Base-by-base conservation (phyloP, 2,888 invertebrate genomes). In the Cephus pygmeus region DNA sequence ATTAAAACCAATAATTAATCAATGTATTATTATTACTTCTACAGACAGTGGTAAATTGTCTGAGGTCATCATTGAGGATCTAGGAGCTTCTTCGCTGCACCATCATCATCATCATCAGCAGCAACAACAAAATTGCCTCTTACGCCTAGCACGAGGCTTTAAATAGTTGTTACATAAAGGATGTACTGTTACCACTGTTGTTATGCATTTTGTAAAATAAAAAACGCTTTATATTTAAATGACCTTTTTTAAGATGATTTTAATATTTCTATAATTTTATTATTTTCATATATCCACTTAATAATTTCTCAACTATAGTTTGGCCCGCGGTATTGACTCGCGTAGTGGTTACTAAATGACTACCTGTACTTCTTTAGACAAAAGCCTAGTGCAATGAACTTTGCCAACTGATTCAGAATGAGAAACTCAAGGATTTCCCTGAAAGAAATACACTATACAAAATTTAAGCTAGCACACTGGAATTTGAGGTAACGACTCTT, bases 131-230 rank as follows among this genome's bases (percentile, higher is more conserved):
- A 56, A 23, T 56, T 56, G 56, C 2, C 56, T 56, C 56, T 56
- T 23, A 56, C 23, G 15, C 9, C 56, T 56, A 56, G 23, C 23
- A 56, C 23, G 56, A 56, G 23, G 15, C 9, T 56, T 56, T 56
- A 56, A 0, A 56, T 56, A 56, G 56, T 23, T 56, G 9, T 23
- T 56, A 56, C 56, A 9, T 15, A 9, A 23, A 56, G 56, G 9
- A 56, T 56, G 23, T 56, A 56, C 23, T 56, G 56, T 56, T 56
- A 56, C 56, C 69, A 69, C 15, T 31, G 36, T 69, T 75, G 75
- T 69, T 75, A 75, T 75, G 1, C 12, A 69, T 69, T 75, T 34
- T 75, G 68, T 34, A 69, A n/a, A 69, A 75, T 75, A 75, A 75
- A 75, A 40, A 40, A 0, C 56, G 23, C 56, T 56, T 56, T 56